Evolutionary conservation across 2,113 vertebrate genomes (phyloP).

Genomic region (Empidonax alnorum): DNA sequence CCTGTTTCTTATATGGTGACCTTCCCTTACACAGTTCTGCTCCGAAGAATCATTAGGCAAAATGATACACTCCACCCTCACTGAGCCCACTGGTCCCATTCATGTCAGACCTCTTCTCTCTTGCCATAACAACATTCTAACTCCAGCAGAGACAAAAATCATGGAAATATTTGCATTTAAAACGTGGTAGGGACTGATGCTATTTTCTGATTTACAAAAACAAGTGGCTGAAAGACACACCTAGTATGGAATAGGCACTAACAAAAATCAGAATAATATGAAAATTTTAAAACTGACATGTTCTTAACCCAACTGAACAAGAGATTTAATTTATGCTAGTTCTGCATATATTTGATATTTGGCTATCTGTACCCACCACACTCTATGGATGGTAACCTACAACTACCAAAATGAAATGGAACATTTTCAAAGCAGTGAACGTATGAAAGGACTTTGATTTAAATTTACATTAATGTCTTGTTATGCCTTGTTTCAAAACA

Average conservation of each 20-base stretch:
- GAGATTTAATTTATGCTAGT: background rate
- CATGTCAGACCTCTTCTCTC: background rate
- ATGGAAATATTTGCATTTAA: background rate
- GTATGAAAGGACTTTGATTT: background rate
- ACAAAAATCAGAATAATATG: background rate
- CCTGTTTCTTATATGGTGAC: background rate
- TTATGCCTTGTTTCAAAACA: background rate
- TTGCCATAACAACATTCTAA: background rate
- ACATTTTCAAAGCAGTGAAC: background rate
- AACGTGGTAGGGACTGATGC: background rate
- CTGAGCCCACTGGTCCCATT: background rate
- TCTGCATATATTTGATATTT: background rate
- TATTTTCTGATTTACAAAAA: background rate
- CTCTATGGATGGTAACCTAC: background rate
- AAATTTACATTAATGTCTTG: background rate
- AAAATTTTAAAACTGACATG: background rate
- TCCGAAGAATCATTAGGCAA: background rate
- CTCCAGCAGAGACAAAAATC: background rate
- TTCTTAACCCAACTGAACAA: background rate
- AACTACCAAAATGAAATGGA: background rate
- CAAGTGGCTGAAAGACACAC: background rate
- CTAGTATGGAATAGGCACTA: background rate
- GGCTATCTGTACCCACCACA: background rate
- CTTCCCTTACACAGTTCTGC: background rate
- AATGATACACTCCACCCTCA: background rate